These are phyloP conservation scores for Acheta domesticus DNA, from an alignment of 2,888 invertebrate species.

Conservation along the genomic window DNA sequence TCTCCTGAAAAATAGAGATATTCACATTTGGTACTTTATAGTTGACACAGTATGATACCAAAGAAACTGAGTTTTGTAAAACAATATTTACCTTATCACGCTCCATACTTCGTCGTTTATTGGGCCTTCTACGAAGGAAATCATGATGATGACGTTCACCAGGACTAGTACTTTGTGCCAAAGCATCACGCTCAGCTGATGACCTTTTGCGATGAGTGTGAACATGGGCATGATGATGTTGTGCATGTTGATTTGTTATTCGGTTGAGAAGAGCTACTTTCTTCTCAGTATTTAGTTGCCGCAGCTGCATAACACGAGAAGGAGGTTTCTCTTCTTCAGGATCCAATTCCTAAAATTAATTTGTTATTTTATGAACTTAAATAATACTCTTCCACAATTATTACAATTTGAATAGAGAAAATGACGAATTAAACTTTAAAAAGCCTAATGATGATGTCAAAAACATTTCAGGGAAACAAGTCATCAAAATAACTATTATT, in stretches of 20 bases:
- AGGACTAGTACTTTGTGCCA: background rate
- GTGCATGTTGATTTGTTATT: constrained; percentile 12
- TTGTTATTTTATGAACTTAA: no score
- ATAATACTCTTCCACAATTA: no score
- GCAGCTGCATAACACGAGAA: constrained; percentile 31
- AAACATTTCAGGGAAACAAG: no score
- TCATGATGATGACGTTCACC: background rate
- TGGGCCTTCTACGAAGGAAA: background rate
- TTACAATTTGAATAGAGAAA: no score
- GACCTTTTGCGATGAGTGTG: constrained; percentile 36
- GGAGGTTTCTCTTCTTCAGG: constrained; percentile 30
- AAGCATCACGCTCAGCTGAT: constrained; percentile 25
- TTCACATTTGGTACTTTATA: no score
- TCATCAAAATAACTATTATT: no score
- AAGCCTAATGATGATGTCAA: no score
- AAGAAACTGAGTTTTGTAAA: no score
- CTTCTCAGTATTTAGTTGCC: constrained; percentile 36
- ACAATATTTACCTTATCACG: background rate
- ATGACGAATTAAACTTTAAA: no score
- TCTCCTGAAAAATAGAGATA: no score
- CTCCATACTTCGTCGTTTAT: background rate
- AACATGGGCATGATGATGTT: constrained; percentile 22
- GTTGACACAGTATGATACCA: no score
- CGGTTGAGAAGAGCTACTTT: constrained; percentile 24
- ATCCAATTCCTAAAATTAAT: constrained; percentile 27